Evolutionary conservation across 2,888 invertebrate species (phyloP).

Genomic region (Stenichneumon culpator): DNA sequence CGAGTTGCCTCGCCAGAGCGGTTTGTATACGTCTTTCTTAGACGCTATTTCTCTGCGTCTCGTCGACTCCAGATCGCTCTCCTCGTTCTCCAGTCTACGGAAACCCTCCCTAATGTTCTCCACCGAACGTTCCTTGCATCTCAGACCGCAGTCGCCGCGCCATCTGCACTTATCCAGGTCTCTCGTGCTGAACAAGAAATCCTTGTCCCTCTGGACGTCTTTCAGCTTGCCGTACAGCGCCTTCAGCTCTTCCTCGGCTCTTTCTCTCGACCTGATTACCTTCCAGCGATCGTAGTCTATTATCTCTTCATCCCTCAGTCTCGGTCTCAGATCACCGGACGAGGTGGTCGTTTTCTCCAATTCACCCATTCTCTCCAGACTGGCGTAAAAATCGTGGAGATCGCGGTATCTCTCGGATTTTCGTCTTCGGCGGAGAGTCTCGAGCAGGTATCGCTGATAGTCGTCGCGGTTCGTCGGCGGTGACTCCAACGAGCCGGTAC

Average conservation of each 20-base stretch:
- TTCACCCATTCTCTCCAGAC: constrained; percentile 93
- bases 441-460: constrained; percentile 89
- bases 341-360: constrained; percentile 92
- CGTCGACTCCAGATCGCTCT: constrained; percentile 85
- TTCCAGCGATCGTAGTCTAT: constrained; percentile 96
- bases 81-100: constrained; percentile 88
- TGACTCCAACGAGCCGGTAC: constrained; percentile 85
- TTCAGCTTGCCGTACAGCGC: constrained; percentile 92
- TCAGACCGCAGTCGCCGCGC: constrained; percentile 91
- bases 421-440: constrained; percentile 88
- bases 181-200: constrained; percentile 93
- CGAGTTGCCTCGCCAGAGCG: constrained; percentile 93
- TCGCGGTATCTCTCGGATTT: constrained; percentile 94
- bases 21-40: constrained; percentile 91
- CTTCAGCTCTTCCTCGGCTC: constrained; percentile 93
- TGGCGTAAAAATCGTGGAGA: constrained; percentile 93
- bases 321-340: constrained; percentile 89
- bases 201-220: constrained; percentile 92
- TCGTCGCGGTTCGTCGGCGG: constrained; percentile 87
- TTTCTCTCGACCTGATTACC: constrained; percentile 91
- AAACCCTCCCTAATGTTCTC: constrained; percentile 94
- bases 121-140: constrained; percentile 94
- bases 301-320: constrained; percentile 92
- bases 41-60: constrained; percentile 84
- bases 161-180: constrained; percentile 91